phyloP scores from a whole-genome alignment of 2,113 vertebrate genomes.

The Parus major region DNA sequence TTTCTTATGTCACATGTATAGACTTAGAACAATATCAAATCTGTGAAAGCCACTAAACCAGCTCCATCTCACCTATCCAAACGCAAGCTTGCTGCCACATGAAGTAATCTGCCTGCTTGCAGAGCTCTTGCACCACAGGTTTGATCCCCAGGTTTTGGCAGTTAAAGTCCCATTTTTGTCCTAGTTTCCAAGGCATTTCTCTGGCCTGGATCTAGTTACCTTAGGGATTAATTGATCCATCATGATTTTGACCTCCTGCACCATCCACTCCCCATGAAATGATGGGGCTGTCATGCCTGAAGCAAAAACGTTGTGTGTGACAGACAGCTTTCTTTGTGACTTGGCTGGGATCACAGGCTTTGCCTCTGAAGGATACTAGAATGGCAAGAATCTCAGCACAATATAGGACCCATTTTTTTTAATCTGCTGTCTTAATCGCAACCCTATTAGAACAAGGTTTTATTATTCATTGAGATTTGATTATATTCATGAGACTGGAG shows the following conservation, averaged over 20 bases:
- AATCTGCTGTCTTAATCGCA: slow-evolving; percentile 55
- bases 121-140: background rate
- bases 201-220: slow-evolving; percentile 40
- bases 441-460: slow-evolving; percentile 38
- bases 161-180: background rate
- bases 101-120: background rate
- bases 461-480: slow-evolving; percentile 58
- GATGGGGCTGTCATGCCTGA: slow-evolving; percentile 58
- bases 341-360: slow-evolving; percentile 52
- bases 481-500: slow-evolving; percentile 30
- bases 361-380: slow-evolving; percentile 29
- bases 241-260: slow-evolving; percentile 62
- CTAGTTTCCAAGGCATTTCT: slow-evolving; percentile 25
- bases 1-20: background rate
- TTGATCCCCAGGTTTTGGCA: background rate
- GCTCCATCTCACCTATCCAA: background rate
- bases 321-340: slow-evolving; percentile 62
- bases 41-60: background rate
- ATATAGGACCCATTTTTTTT: slow-evolving; percentile 44
- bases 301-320: slow-evolving; percentile 50
- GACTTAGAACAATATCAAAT: background rate
- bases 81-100: background rate
- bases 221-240: slow-evolving; percentile 68
- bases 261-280: slow-evolving; percentile 57
- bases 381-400: slow-evolving; percentile 55